Conservation (phyloP, 1,140 invertebrate species). For the Psix sp. region DNA sequence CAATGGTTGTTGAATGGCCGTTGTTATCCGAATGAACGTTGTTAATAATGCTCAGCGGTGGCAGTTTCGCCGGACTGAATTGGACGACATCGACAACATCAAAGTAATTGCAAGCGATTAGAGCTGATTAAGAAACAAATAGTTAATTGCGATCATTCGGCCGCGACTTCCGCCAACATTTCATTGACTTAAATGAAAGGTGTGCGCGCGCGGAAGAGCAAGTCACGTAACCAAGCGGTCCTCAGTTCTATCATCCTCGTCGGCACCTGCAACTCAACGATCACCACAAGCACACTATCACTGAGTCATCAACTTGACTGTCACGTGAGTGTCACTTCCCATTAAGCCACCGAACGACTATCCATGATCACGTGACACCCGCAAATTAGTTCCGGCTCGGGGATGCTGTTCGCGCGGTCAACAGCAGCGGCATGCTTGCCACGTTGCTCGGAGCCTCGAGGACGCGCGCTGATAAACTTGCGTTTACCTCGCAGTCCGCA, state of each 20-base stretch:
- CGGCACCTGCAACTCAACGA: too few relatives aligned
- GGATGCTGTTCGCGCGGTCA: slow-evolving; percentile 29
- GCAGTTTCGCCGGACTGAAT: slow-evolving; percentile 2
- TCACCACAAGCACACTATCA: too few relatives aligned
- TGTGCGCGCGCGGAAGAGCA: slow-evolving; percentile 8
- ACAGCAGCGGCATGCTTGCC: slow-evolving; percentile 63
- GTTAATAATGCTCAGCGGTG: neutral
- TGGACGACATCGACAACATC: slow-evolving; percentile 69
- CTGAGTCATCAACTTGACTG: too few relatives aligned
- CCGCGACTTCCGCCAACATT: slow-evolving; percentile 29
- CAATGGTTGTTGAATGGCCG: slow-evolving; percentile 10
- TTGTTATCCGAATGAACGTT: neutral
- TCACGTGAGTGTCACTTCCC: slow-evolving; percentile 35
- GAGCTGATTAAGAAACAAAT: slow-evolving; percentile 69
- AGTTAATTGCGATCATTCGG: slow-evolving; percentile 63
- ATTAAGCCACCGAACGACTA: slow-evolving; percentile 5
- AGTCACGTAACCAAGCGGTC: slow-evolving; percentile 14
- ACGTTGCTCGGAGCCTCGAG: slow-evolving; percentile 65
- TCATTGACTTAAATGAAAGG: slow-evolving; percentile 34
- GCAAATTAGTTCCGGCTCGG: slow-evolving; percentile 7
- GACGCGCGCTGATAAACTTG: slow-evolving; percentile 62
- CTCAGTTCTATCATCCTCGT: slow-evolving; percentile 23
- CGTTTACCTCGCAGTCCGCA: slow-evolving; percentile 73
- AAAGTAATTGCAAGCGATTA: slow-evolving; percentile 71
- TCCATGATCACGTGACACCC: slow-evolving; percentile 30